Percentiles rank a stretch among this genome's conserved stretches.
Conservation (phyloP, 2,797 vertebrate genomes). For the Premnoplex brunnescens region DNA sequence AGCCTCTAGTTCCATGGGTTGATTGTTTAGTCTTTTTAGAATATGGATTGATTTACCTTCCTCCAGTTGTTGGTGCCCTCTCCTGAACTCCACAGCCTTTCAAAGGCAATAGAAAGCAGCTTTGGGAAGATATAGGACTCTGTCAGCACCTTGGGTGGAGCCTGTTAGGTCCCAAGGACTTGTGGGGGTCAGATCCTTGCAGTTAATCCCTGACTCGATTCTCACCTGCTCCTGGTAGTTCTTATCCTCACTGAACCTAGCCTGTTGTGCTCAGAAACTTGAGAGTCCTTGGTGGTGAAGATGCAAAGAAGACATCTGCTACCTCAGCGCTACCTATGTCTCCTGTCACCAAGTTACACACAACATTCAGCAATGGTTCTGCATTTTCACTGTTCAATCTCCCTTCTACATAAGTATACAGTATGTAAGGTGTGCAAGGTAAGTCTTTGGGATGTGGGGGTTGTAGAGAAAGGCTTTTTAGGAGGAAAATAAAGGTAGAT, state of each 20-base stretch:
- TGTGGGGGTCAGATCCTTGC: neutral
- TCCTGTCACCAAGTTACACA: neutral
- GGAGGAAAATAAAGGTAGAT: fast-evolving
- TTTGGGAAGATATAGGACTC: neutral
- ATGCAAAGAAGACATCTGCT: neutral
- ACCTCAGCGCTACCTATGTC: neutral
- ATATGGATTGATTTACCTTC: neutral
- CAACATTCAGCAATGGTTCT: fast-evolving
- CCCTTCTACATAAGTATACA: neutral
- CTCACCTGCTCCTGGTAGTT: neutral
- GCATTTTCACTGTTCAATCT: neutral
- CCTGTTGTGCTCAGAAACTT: neutral
- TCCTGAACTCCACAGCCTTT: neutral
- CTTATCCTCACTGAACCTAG: neutral
- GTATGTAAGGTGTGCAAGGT: neutral
- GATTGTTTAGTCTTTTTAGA: neutral
- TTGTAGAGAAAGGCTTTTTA: fast-evolving
- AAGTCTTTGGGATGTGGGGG: neutral
- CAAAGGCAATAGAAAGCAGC: neutral
- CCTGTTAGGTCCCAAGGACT: neutral
- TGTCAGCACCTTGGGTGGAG: neutral
- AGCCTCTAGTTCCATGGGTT: neutral
- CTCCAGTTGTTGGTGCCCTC: neutral
- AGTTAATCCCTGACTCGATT: neutral
- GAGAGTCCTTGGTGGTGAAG: neutral